Percentiles rank a stretch among this genome's conserved stretches.
These are phyloP conservation scores for Galemys pyrenaicus DNA, from an alignment of 2,113 vertebrate genomes.

Conservation along the genomic window DNA sequence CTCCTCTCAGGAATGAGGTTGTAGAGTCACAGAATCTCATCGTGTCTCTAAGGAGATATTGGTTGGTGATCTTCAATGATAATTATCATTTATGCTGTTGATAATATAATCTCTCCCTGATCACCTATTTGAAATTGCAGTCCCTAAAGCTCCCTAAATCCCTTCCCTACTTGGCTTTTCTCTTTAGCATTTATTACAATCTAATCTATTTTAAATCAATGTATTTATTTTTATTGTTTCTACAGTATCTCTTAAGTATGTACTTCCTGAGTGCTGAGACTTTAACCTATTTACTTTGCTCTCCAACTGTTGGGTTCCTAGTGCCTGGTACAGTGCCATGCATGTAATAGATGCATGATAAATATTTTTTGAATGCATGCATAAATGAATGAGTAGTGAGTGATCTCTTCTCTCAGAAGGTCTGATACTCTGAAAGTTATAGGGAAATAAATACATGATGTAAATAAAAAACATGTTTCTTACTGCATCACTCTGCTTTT, in stretches of 20 bases:
- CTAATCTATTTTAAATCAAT: neutral
- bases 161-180: neutral
- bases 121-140: neutral
- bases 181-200: neutral
- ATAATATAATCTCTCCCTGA: neutral
- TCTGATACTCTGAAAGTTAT: neutral
- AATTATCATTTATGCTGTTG: neutral
- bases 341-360: neutral
- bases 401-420: neutral
- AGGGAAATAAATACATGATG: neutral
- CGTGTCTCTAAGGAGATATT: neutral
- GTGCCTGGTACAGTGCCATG: neutral
- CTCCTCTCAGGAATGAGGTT: neutral
- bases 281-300: neutral
- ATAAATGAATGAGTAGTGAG: neutral
- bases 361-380: neutral
- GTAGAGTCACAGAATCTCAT: neutral
- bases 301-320: neutral
- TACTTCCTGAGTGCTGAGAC: neutral
- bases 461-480: slow-evolving; percentile 43
- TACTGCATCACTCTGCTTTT: neutral
- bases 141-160: neutral
- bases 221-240: neutral
- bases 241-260: neutral
- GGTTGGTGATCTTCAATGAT: neutral